phyloP scores from a whole-genome alignment of 2,888 invertebrate species.

The Saturnia japonica region DNA sequence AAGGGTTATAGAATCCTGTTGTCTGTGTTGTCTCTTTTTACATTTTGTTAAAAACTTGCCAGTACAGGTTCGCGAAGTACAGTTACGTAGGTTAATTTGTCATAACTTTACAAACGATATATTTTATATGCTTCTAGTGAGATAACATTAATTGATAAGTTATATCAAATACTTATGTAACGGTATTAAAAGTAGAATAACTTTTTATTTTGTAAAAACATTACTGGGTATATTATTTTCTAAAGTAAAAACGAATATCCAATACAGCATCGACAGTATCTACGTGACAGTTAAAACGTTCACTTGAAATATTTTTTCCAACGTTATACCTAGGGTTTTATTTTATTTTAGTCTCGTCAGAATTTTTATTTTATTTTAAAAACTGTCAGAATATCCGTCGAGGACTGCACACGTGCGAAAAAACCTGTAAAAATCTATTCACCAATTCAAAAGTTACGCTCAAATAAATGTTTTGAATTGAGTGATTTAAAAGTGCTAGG shows the following conservation, averaged over 20 bases:
- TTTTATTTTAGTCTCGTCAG: not conserved
- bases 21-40: no score
- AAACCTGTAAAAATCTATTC: conserved; percentile 30
- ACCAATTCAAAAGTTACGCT: conserved; percentile 41
- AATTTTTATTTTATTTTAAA: conserved; percentile 7
- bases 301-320: conserved; percentile 1
- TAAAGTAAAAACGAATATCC: not conserved
- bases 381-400: not conserved
- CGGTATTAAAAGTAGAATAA: not conserved
- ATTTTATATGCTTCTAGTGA: no score
- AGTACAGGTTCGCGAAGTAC: no score
- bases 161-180: no score
- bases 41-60: no score
- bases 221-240: not conserved
- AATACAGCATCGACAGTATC: not conserved
- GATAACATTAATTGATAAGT: no score
- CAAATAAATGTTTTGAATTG: conserved; percentile 44
- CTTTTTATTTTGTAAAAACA: not conserved
- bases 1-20: no score
- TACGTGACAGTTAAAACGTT: not conserved
- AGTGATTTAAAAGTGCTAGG: conserved; percentile 32
- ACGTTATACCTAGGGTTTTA: not conserved
- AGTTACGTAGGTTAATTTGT: no score
- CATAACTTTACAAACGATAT: no score
- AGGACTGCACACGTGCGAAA: conserved; percentile 25